Conservation (phyloP, 2,888 invertebrate species). For the Flabesymbios commensalis region DNA sequence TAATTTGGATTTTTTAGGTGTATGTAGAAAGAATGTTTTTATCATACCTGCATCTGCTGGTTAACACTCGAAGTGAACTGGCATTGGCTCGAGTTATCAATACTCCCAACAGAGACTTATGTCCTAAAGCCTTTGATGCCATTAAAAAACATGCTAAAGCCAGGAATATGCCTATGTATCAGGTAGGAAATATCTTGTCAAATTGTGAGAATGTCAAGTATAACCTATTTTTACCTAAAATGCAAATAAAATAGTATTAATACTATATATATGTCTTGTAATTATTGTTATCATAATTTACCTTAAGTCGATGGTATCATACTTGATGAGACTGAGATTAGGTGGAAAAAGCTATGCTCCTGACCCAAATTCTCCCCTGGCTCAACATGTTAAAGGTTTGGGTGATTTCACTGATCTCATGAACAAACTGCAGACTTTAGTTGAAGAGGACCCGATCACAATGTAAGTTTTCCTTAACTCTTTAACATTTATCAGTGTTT, state of each 20-base stretch:
- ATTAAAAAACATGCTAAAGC: slow-evolving; percentile 49
- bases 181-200: no score
- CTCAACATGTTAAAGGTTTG: slow-evolving; percentile 52
- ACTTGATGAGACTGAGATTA: slow-evolving; percentile 51
- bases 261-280: no score
- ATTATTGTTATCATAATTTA: not conserved
- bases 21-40: slow-evolving; percentile 46
- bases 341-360: slow-evolving; percentile 60
- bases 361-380: slow-evolving; percentile 42
- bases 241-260: no score
- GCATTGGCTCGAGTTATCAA: slow-evolving; percentile 55
- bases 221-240: no score
- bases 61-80: slow-evolving; percentile 58
- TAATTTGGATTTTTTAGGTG: slow-evolving; percentile 39
- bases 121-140: slow-evolving; percentile 57
- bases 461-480: slow-evolving; percentile 34
- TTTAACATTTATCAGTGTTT: not conserved
- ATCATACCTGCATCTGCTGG: slow-evolving; percentile 55
- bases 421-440: slow-evolving; percentile 54
- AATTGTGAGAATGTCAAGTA: no score
- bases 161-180: slow-evolving; percentile 56
- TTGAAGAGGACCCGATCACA: slow-evolving; percentile 52
- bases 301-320: slow-evolving; percentile 58
- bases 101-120: slow-evolving; percentile 54
- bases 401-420: slow-evolving; percentile 52